Conservation (phyloP, 2,113 vertebrate species). For the Gnathonemus longibarbis region DNA sequence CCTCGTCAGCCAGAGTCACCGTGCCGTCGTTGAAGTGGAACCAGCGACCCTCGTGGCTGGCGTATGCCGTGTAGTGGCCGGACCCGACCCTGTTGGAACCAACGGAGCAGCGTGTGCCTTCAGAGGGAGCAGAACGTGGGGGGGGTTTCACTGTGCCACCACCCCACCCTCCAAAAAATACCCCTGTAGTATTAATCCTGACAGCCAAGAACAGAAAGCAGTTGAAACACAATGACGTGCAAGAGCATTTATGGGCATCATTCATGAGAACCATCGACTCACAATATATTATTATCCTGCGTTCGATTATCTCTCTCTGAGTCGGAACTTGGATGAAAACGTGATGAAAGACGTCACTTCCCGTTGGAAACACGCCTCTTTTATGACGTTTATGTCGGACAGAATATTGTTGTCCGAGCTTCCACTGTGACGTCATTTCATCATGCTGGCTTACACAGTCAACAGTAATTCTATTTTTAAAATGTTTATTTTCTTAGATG, state of each 20-base stretch:
- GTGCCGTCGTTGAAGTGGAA: conserved; percentile 99
- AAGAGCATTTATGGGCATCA: not conserved
- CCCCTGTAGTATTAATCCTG: not conserved
- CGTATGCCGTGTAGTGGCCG: conserved; percentile 93
- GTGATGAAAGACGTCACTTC: no score
- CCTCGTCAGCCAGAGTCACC: conserved; percentile 82
- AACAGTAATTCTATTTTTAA: no score
- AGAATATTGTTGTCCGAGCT: no score
- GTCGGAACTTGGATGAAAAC: no score
- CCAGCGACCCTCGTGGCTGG: conserved; percentile 80
- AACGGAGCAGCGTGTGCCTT: not conserved
- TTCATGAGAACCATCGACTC: not conserved
- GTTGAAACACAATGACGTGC: not conserved
- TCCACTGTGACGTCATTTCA: no score
- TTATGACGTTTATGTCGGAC: no score
- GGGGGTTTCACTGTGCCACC: no score
- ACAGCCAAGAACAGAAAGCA: not conserved
- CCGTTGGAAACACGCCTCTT: no score
- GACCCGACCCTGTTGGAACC: conserved; percentile 76
- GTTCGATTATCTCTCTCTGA: no score
- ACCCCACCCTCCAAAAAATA: not conserved
- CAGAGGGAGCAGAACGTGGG: not conserved
- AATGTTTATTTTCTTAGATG: no score
- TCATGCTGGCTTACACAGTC: no score
- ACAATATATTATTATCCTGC: not conserved